Percentiles rank a stretch among this genome's conserved stretches.
phyloP scores from a whole-genome alignment of 1,140 invertebrate species.

The Ladona fulva region DNA sequence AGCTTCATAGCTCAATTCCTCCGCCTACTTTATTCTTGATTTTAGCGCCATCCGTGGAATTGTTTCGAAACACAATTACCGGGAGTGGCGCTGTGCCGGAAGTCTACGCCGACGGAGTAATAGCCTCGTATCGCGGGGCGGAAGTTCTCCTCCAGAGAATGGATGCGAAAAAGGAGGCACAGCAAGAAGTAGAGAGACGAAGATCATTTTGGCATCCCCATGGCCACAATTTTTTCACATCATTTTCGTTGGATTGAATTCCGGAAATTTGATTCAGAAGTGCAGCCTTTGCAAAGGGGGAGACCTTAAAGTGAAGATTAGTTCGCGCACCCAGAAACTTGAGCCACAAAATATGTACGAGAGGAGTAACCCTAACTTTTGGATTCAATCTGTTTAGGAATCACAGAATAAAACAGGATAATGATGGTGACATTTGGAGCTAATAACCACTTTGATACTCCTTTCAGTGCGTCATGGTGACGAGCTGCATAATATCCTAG shows the following conservation, averaged over 20 bases:
- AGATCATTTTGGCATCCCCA: neutral
- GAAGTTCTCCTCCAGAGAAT: neutral
- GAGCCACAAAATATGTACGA: no score
- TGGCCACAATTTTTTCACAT: neutral
- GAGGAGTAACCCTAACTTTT: no score
- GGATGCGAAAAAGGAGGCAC: neutral
- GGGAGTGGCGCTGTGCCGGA: neutral
- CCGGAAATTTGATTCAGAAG: constrained; percentile 5
- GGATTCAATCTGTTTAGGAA: no score
- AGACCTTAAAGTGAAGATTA: no score
- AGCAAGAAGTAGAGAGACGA: neutral
- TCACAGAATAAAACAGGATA: no score
- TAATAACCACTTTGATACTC: no score
- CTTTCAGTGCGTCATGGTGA: no score
- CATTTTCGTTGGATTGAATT: neutral
- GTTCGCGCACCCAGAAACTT: no score
- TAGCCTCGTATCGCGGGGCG: neutral
- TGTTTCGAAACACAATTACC: constrained; percentile 9
- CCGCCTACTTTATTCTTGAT: neutral
- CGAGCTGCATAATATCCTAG: no score
- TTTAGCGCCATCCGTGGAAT: neutral
- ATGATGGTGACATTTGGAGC: no score
- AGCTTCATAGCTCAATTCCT: neutral
- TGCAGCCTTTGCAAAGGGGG: no score
- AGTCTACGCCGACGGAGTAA: neutral